phyloP scores from a whole-genome alignment of 2,113 vertebrate genomes.

The Thamnophis sirtalis region DNA sequence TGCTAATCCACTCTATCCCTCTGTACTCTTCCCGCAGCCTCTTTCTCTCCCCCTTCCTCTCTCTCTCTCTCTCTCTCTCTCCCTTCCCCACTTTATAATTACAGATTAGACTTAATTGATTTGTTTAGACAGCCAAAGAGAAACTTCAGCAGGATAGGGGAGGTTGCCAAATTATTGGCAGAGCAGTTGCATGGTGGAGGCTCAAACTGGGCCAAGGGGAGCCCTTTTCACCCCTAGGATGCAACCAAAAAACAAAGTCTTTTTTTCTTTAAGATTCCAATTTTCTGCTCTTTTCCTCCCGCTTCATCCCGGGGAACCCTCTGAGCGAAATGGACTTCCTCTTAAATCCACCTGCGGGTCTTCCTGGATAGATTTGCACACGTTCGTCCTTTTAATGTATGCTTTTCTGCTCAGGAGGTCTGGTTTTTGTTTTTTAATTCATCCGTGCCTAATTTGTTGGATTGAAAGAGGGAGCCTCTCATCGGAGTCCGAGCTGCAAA shows the following conservation, averaged over 20 bases:
- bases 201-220: background rate
- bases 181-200: slow-evolving; percentile 34
- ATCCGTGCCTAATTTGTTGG: too few species aligned
- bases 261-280: background rate
- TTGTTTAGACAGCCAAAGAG: slow-evolving; percentile 78
- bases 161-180: slow-evolving; percentile 50
- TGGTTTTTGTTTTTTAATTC: background rate
- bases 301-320: accelerated
- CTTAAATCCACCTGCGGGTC: background rate
- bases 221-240: background rate
- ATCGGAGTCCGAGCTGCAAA: background rate
- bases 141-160: slow-evolving; percentile 69
- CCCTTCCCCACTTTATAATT: slow-evolving; percentile 77
- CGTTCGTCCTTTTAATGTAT: background rate
- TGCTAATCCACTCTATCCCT: background rate
- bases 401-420: slow-evolving; percentile 13
- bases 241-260: accelerated
- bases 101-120: slow-evolving; percentile 86
- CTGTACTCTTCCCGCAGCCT: background rate
- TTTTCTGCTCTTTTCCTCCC: background rate
- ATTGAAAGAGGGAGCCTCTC: background rate
- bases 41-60: slow-evolving; percentile 1
- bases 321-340: background rate
- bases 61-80: slow-evolving; percentile 21
- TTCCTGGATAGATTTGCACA: accelerated